Conservation (phyloP, 1,140 invertebrate species). For the Gonioctena quinquepunctata region DNA sequence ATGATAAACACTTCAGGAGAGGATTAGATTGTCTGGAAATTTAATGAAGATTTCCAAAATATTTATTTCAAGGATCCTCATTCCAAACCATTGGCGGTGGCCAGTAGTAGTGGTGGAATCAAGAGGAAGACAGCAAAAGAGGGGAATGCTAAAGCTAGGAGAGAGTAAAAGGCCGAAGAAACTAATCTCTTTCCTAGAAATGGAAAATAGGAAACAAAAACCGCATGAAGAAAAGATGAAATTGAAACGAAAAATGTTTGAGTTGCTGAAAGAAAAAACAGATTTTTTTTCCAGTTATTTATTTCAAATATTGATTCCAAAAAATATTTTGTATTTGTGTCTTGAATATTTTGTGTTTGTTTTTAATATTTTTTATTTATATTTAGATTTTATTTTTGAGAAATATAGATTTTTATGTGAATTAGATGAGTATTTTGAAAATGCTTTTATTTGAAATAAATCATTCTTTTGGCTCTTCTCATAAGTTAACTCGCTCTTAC, state of each 20-base stretch:
- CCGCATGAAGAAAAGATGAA: not conserved
- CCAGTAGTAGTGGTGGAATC: not conserved
- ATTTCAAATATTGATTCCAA: too few relatives aligned
- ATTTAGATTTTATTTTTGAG: not conserved
- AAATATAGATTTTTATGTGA: not conserved
- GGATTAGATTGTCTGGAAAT: not conserved
- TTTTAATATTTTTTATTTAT: too few relatives aligned
- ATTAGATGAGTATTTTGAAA: not conserved
- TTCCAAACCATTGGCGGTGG: not conserved
- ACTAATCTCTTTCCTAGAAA: not conserved
- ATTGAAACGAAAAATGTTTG: constrained; percentile 4
- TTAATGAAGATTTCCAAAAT: constrained; percentile 11
- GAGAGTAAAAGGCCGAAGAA: not conserved
- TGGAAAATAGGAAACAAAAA: constrained; percentile 1
- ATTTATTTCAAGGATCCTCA: too few relatives aligned
- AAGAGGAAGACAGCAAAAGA: not conserved
- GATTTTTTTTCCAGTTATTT: not conserved
- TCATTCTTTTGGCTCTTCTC: not conserved
- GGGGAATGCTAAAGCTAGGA: not conserved
- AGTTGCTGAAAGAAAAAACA: not conserved
- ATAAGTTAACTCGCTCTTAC: not conserved
- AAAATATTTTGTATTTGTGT: too few relatives aligned
- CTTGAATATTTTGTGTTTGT: too few relatives aligned
- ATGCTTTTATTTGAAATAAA: not conserved
- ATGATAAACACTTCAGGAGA: constrained; percentile 3